These are phyloP conservation scores for Hippocampus comes DNA, from an alignment of 2,113 vertebrate genomes.

Conservation along the genomic window DNA sequence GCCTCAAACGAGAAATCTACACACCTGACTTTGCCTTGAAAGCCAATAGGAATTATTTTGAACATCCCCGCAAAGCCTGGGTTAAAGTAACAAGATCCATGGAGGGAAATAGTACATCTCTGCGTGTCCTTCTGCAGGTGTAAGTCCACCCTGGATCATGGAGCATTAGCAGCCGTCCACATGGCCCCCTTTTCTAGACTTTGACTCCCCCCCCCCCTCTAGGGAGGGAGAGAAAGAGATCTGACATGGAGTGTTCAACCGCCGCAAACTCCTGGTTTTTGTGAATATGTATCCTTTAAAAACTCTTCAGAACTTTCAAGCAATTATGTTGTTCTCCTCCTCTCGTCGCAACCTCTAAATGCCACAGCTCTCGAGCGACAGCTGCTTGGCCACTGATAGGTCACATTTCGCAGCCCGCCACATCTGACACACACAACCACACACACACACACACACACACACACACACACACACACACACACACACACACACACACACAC, in stretches of 20 bases:
- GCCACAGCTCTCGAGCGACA: conserved; percentile 53
- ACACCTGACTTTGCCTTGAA: conserved; percentile 23
- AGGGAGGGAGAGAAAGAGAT: conserved; percentile 7
- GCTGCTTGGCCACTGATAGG: conserved; percentile 64
- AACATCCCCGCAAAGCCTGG: conserved; percentile 56
- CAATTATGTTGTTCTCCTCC: conserved; percentile 24
- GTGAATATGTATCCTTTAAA: background rate
- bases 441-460: conserved; percentile 12
- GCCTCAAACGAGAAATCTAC: background rate
- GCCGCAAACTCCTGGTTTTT: background rate
- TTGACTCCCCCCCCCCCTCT: conserved; percentile 8
- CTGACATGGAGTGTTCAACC: background rate
- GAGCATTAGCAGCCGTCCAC: conserved; percentile 58
- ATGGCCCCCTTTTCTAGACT: conserved; percentile 36
- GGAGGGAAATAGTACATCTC: conserved; percentile 52
- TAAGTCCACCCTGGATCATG: conserved; percentile 68
- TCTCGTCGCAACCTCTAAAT: conserved; percentile 15
- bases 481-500: conserved; percentile 12
- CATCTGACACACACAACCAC: conserved; percentile 38
- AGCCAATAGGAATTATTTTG: conserved; percentile 45
- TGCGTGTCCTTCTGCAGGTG: conserved; percentile 57
- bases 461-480: conserved; percentile 9
- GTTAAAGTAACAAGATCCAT: conserved; percentile 58
- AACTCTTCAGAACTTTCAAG: conserved; percentile 10
- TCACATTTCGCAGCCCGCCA: conserved; percentile 58